Percentiles rank a stretch among this genome's conserved stretches.
phyloP scores from a whole-genome alignment of 2,113 vertebrate genomes.

The Centropus unirufus region DNA sequence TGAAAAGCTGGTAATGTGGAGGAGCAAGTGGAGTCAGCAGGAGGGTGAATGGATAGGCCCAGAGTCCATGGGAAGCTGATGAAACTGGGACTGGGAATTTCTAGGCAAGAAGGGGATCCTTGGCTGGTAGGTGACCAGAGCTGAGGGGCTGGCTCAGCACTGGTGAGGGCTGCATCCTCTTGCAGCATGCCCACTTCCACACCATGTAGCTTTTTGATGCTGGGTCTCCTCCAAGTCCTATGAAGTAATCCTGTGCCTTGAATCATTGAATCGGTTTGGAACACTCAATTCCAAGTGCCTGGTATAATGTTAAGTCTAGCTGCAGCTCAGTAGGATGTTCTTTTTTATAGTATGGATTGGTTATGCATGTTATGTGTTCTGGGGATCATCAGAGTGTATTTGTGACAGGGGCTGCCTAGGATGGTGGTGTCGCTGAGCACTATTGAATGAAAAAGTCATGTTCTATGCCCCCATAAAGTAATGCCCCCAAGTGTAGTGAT shows the following conservation, averaged over 20 bases:
- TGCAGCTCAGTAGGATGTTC: not conserved
- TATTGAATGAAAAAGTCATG: not conserved
- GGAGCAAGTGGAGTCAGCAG: not conserved
- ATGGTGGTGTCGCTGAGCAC: not conserved
- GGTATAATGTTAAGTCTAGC: not conserved
- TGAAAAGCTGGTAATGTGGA: not conserved
- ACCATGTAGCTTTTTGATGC: not conserved
- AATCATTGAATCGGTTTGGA: not conserved
- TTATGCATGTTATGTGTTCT: not conserved
- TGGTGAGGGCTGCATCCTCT: not conserved
- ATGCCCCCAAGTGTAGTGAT: not conserved
- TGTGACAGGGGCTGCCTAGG: not conserved
- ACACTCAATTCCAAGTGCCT: not conserved
- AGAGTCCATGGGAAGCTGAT: not conserved
- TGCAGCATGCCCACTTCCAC: not conserved
- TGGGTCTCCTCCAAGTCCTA: not conserved
- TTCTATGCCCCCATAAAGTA: not conserved
- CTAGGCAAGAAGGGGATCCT: not conserved
- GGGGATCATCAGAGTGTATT: fast-evolving
- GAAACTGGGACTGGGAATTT: not conserved
- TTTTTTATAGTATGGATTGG: not conserved
- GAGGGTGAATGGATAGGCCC: not conserved
- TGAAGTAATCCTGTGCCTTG: not conserved
- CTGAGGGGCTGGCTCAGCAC: not conserved
- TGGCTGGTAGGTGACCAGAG: not conserved